phyloP scores from a whole-genome alignment of 2,888 invertebrate genomes.

The Oscheius myriophilus region DNA sequence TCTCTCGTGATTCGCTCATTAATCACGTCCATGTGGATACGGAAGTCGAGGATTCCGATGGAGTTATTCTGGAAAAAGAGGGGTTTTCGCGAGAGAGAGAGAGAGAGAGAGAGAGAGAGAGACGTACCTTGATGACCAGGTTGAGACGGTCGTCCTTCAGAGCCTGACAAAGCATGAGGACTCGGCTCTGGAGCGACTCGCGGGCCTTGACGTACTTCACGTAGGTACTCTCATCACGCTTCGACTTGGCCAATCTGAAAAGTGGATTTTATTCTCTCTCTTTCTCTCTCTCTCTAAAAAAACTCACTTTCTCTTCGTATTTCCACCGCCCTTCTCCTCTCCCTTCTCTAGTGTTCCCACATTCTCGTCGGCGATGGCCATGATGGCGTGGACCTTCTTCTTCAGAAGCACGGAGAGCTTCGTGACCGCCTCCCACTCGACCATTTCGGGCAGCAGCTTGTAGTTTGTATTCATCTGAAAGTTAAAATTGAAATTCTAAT shows the following conservation, averaged over 20 bases:
- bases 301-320: constrained; percentile 21
- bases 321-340: constrained; percentile 2
- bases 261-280: background rate
- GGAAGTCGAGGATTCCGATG: constrained; percentile 52
- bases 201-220: constrained; percentile 29
- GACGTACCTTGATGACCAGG: constrained; percentile 29
- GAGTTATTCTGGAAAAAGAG: constrained; percentile 42
- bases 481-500: background rate
- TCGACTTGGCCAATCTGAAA: constrained; percentile 19
- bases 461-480: constrained; percentile 20
- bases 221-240: constrained; percentile 24
- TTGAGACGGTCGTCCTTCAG: constrained; percentile 33
- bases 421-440: constrained; percentile 17
- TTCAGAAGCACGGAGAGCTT: constrained; percentile 16
- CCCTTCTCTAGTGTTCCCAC: constrained; percentile 14
- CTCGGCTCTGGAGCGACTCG: constrained; percentile 24
- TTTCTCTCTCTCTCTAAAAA: too few species aligned
- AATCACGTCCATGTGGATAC: constrained; percentile 43
- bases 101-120: too few species aligned
- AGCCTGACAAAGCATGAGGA: constrained; percentile 25
- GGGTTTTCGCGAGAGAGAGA: too few species aligned
- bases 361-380: constrained; percentile 32
- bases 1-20: constrained; percentile 20
- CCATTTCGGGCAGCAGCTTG: constrained; percentile 19
- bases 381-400: constrained; percentile 24